Evolutionary conservation across 2,888 invertebrate species (phyloP), one percentile per base, ranked within the genome.

Genomic region (Agrochola lychnidis): DNA sequence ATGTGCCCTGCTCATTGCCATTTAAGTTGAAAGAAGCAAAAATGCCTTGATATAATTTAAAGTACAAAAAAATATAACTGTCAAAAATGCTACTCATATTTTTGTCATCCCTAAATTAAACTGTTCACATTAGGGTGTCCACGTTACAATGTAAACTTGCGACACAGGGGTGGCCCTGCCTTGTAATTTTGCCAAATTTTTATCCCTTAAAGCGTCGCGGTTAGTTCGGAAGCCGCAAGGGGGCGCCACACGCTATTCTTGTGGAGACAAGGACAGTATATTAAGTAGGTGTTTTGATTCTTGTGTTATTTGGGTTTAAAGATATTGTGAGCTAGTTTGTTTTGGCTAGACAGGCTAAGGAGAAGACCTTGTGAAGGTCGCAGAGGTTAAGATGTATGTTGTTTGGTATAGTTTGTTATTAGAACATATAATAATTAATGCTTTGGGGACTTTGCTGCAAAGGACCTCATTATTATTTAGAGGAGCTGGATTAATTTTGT

Each of bases 161-260:
- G 87, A 83, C 87, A 86, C 89, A 91, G 92, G 96, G 96, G 95
- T 94, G 94, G 92, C 92, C 64, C 89, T 91, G 94, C 94, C 95
- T 96, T 96, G 96, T 96, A 96, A 96, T 96, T 95, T 96, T 91
- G 93, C 93, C 95, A 94, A 96, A 95, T 95, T 96, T 96, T 95
- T 95, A 95, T 94, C 95, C 96, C 93, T 91, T 91, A 92, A 87
- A 93, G 89, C 92, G 92, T 73, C 88, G 91, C 91, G 93, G 92
- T 93, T 93, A 92, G 92, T 91, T 91, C 87, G 88, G 88, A 89
- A 73, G 90, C 92, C 92, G 88, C 84, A 80, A 76, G 87, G 86
- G 89, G 90, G 90, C 84, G 85, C 88, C 89, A 78, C 91, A 90
- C 90, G 89, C 90, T 88, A 90, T 90, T 89, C 89, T 89, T 89